These are phyloP conservation scores for Cirrhinus molitorella DNA, from an alignment of 2,797 vertebrate genomes.

Conservation along the genomic window DNA sequence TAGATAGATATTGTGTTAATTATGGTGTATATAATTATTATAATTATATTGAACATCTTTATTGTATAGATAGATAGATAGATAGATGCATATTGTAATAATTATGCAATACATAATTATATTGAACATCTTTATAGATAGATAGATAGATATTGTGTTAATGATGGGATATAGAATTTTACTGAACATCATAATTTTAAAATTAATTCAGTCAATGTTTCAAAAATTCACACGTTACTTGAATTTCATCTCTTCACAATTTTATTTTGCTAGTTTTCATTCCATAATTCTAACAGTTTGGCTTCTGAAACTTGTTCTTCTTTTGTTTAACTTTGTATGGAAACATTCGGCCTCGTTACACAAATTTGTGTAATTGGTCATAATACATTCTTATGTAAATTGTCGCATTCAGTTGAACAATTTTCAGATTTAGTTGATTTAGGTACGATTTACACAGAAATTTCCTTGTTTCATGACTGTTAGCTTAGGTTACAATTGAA, in stretches of 20 bases:
- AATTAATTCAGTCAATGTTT: background rate
- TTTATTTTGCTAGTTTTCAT: slow-evolving; percentile 24
- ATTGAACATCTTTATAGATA: background rate
- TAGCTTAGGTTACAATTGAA: background rate
- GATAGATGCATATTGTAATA: too few species aligned
- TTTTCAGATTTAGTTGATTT: background rate
- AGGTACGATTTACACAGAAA: background rate
- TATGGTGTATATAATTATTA: too few species aligned
- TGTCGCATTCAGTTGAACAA: background rate
- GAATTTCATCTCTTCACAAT: background rate
- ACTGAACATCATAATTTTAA: background rate
- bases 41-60: slow-evolving; percentile 4
- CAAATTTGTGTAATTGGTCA: background rate
- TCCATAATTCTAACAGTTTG: slow-evolving; percentile 19
- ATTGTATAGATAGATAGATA: background rate
- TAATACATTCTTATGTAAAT: slow-evolving; percentile 1
- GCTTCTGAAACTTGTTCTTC: background rate
- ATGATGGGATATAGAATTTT: background rate
- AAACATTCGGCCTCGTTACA: background rate
- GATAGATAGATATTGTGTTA: background rate
- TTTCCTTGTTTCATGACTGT: background rate
- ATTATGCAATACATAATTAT: too few species aligned
- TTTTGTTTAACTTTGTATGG: background rate
- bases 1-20: too few species aligned
- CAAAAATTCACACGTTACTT: background rate